These are phyloP conservation scores for Austrolebias charrua DNA, from an alignment of 2,797 vertebrate genomes.

Conservation along the genomic window DNA sequence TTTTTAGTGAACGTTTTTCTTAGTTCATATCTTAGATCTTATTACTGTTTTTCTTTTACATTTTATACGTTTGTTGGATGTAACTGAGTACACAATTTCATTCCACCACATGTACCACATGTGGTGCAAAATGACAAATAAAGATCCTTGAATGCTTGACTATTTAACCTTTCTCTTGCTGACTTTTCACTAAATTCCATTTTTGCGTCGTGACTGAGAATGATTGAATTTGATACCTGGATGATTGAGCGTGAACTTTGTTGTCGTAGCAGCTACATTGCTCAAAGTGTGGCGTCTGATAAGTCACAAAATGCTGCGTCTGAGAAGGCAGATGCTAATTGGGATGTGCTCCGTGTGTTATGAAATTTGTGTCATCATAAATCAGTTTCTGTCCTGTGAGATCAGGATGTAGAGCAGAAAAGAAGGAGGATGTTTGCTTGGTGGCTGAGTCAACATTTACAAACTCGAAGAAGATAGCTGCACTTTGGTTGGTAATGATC, in stretches of 20 bases:
- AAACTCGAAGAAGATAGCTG: conserved; percentile 6
- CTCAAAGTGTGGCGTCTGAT: conserved; percentile 4
- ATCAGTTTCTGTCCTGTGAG: conserved; percentile 25
- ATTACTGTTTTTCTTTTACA: no score
- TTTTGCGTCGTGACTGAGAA: no score
- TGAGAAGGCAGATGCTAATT: conserved; percentile 9
- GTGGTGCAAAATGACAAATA: no score
- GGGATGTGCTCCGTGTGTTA: not conserved
- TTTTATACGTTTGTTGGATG: no score
- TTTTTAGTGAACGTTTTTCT: no score
- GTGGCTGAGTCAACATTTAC: conserved; percentile 38
- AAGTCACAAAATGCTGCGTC: not conserved
- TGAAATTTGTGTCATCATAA: conserved; percentile 22
- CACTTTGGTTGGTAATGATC: conserved; percentile 2
- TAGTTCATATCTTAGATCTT: no score
- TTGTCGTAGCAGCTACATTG: not conserved
- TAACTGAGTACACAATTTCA: no score
- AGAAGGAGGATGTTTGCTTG: conserved; percentile 54
- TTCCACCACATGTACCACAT: no score
- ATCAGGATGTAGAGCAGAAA: conserved; percentile 42
- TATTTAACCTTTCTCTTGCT: conserved; percentile 38
- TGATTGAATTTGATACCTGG: no score
- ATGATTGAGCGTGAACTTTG: no score
- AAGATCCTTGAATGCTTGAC: not conserved
- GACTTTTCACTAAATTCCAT: conserved; percentile 1